phyloP scores from a whole-genome alignment of 2,113 vertebrate genomes.

The Coturnix japonica region DNA sequence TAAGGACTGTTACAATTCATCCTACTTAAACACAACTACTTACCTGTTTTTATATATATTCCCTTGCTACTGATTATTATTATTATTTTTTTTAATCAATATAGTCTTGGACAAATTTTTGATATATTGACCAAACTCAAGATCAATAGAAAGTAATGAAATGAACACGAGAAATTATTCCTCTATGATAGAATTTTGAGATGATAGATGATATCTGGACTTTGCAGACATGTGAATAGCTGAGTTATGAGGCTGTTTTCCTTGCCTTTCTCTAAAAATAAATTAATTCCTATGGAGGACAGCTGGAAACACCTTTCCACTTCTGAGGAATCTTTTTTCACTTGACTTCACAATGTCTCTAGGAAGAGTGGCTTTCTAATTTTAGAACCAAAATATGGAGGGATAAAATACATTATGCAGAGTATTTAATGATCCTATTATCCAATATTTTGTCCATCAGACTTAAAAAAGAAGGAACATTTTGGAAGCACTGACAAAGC shows the following conservation, averaged over 20 bases:
- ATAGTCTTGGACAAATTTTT: neutral
- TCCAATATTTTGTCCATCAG: neutral
- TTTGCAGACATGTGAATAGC: neutral
- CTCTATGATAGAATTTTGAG: neutral
- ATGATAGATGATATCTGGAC: neutral
- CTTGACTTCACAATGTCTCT: neutral
- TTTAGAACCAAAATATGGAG: neutral
- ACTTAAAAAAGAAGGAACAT: neutral
- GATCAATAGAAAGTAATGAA: neutral
- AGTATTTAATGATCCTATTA: neutral
- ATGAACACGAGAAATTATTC: neutral
- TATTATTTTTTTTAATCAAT: neutral
- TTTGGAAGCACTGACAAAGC: fast-evolving
- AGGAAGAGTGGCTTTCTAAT: neutral
- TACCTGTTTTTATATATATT: neutral
- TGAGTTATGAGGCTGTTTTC: neutral
- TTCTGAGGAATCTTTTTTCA: neutral
- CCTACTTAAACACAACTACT: neutral
- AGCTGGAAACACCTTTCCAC: neutral
- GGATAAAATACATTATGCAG: neutral
- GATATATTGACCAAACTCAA: neutral
- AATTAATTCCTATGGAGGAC: neutral
- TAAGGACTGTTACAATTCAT: neutral
- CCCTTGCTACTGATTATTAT: neutral
- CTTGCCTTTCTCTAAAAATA: neutral